phyloP scores from a whole-genome alignment of 2,113 vertebrate species.

The Ammospiza caudacuta region DNA sequence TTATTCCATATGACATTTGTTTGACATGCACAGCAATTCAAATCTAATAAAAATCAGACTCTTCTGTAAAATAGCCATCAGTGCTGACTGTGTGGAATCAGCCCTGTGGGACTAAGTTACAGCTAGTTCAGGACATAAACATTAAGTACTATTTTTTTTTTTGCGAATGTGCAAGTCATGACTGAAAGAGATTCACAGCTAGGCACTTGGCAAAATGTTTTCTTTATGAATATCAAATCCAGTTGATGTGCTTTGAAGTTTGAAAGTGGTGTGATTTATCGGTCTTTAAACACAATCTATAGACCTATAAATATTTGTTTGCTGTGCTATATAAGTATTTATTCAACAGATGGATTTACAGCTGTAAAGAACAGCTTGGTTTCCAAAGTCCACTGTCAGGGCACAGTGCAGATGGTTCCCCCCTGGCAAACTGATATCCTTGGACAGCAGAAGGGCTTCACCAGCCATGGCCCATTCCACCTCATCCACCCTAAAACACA shows the following conservation, averaged over 20 bases:
- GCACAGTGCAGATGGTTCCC: fast-evolving
- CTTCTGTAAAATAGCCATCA: neutral
- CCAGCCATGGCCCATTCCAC: neutral
- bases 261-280: neutral
- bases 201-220: neutral
- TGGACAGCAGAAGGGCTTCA: neutral
- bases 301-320: neutral
- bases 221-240: neutral
- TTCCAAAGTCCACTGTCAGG: neutral
- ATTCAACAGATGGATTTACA: neutral
- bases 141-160: neutral
- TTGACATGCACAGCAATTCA: neutral
- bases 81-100: neutral
- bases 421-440: neutral
- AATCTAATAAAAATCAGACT: neutral
- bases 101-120: neutral
- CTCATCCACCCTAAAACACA: neutral
- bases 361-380: neutral
- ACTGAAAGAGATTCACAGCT: neutral
- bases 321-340: neutral
- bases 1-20: neutral
- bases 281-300: neutral
- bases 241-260: neutral
- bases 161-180: neutral
- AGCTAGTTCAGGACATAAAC: fast-evolving